Conservation (phyloP, 1,140 invertebrate species). For the Ostrea denselamellosa region DNA sequence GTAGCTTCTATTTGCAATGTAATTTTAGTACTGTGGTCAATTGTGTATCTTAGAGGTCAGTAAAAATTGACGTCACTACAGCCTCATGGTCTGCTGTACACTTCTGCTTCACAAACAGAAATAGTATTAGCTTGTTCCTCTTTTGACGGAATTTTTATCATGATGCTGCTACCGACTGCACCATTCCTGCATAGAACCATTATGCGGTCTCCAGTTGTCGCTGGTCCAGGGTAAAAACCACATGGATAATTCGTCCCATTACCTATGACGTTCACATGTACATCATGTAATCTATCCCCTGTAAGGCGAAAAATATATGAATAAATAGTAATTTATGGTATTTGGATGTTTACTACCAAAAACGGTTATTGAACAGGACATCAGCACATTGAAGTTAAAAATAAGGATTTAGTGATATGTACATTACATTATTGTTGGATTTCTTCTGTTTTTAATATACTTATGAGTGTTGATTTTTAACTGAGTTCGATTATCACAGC, state of each 20-base stretch:
- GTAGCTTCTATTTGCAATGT: no score
- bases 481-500: no score
- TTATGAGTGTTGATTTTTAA: no score
- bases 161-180: neutral
- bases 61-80: no score
- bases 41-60: neutral
- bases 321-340: neutral
- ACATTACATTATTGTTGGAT: no score
- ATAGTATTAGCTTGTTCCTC: neutral
- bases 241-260: neutral
- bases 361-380: no score
- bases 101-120: neutral
- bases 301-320: neutral
- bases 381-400: no score
- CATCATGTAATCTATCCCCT: neutral
- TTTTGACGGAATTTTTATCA: neutral
- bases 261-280: neutral
- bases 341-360: no score
- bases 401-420: no score
- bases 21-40: no score
- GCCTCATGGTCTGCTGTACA: neutral
- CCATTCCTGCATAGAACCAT: neutral
- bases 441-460: no score
- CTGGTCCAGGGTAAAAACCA: neutral
- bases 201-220: neutral